Percentiles rank a stretch among this genome's conserved stretches.
phyloP scores from a whole-genome alignment of 2,113 vertebrate species.

The Montifringilla adamsi region DNA sequence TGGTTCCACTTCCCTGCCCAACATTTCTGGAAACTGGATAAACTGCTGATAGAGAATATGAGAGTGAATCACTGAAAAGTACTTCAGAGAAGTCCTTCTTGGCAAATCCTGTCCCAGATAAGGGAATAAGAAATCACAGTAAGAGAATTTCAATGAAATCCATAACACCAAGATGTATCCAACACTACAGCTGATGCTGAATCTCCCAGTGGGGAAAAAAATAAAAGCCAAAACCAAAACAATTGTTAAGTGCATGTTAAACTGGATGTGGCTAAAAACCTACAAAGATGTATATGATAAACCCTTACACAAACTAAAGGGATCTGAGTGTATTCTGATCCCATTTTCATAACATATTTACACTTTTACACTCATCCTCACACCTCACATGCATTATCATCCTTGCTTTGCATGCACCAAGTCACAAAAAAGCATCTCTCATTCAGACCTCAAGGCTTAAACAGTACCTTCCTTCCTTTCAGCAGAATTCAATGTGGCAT shows the following conservation, averaged over 20 bases:
- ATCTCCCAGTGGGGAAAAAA: background rate
- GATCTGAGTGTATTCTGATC: background rate
- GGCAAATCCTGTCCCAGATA: background rate
- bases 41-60: background rate
- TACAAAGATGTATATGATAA: background rate
- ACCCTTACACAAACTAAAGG: background rate
- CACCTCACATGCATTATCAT: background rate
- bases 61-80: background rate
- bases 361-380: background rate
- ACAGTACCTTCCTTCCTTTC: background rate
- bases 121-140: background rate
- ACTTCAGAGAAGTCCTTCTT: background rate
- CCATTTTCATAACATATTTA: background rate
- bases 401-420: background rate
- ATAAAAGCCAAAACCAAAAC: background rate
- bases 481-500: background rate
- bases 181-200: background rate
- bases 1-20: constrained; percentile 17
- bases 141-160: background rate
- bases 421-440: background rate
- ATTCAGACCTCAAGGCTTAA: background rate
- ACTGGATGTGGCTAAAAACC: background rate
- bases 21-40: constrained; percentile 3
- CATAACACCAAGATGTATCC: background rate
- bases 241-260: background rate